These are phyloP conservation scores for Ornithoptera alexandrae DNA, from an alignment of 2,888 invertebrate genomes.

Conservation along the genomic window DNA sequence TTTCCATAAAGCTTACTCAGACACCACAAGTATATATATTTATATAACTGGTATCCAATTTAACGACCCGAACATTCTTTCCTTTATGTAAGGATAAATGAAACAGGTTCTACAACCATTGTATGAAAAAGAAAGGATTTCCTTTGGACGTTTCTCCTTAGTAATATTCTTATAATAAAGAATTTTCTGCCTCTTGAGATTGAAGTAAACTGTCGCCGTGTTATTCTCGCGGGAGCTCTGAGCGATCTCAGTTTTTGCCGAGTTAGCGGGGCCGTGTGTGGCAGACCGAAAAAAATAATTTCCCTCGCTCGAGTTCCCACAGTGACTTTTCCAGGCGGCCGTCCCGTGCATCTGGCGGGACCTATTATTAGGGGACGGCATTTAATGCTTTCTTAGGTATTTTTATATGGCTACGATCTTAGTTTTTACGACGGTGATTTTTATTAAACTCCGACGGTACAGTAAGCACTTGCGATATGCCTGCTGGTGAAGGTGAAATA, in stretches of 20 bases:
- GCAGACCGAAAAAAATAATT: constrained; percentile 80
- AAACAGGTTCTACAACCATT: constrained; percentile 17
- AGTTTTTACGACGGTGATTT: constrained; percentile 79
- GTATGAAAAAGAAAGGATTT: constrained; percentile 23
- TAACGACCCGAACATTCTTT: neutral
- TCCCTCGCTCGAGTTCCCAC: constrained; percentile 74
- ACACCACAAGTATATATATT: too few relatives aligned
- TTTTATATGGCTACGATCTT: constrained; percentile 75
- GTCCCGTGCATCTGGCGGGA: constrained; percentile 79
- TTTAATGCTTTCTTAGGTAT: constrained; percentile 78
- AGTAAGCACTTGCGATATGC: constrained; percentile 46
- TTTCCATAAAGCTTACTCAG: too few relatives aligned
- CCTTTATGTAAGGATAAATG: constrained; percentile 21
- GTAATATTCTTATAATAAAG: constrained; percentile 28
- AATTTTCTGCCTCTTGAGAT: constrained; percentile 40
- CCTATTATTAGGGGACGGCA: constrained; percentile 78
- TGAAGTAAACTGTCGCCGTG: constrained; percentile 50
- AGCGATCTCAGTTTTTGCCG: constrained; percentile 66
- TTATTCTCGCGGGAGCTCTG: constrained; percentile 54
- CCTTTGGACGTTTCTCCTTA: constrained; percentile 9
- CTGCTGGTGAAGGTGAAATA: constrained; percentile 73
- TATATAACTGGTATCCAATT: too few relatives aligned
- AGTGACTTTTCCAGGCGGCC: constrained; percentile 77
- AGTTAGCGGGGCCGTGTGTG: constrained; percentile 77
- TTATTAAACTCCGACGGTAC: constrained; percentile 69